phyloP scores from a whole-genome alignment of 2,888 invertebrate species.

The Lutraria lutraria region DNA sequence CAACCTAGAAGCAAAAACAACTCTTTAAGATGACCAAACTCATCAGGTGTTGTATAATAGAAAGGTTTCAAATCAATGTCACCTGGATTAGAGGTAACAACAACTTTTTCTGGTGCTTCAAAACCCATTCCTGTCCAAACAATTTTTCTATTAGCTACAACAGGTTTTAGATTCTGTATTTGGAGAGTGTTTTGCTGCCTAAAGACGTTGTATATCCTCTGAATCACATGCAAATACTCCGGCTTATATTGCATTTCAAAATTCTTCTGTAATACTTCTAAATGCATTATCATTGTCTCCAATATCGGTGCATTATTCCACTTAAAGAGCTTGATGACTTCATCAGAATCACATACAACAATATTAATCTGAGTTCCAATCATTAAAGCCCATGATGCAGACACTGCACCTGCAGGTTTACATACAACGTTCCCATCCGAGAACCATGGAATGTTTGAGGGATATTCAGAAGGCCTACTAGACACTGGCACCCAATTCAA shows the following conservation, averaged over 20 bases:
- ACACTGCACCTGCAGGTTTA: conserved; percentile 9
- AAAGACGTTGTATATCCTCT: conserved; percentile 50
- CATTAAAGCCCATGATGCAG: conserved; percentile 22
- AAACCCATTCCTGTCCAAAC: conserved; percentile 26
- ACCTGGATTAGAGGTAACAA: background rate
- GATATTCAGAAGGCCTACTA: conserved; percentile 6
- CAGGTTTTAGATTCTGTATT: background rate
- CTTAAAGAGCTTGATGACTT: conserved; percentile 38
- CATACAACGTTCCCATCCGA: conserved; percentile 17
- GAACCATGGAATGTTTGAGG: conserved; percentile 24
- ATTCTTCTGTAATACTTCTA: conserved; percentile 38
- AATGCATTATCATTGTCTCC: conserved; percentile 54
- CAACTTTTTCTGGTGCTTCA: background rate
- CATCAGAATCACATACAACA: conserved; percentile 26
- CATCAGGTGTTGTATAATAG: conserved; percentile 13
- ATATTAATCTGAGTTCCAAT: conserved; percentile 56
- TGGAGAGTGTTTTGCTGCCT: background rate
- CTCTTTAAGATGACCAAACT: background rate
- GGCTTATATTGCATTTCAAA: conserved; percentile 48
- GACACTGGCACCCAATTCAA: conserved; percentile 20
- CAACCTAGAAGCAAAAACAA: conserved; percentile 24
- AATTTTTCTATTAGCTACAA: background rate
- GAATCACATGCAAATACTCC: conserved; percentile 39
- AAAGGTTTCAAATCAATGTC: conserved; percentile 30
- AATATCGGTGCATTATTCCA: conserved; percentile 45